Evolutionary conservation across 2,888 invertebrate species (phyloP).

Genomic region (Helleia helle): DNA sequence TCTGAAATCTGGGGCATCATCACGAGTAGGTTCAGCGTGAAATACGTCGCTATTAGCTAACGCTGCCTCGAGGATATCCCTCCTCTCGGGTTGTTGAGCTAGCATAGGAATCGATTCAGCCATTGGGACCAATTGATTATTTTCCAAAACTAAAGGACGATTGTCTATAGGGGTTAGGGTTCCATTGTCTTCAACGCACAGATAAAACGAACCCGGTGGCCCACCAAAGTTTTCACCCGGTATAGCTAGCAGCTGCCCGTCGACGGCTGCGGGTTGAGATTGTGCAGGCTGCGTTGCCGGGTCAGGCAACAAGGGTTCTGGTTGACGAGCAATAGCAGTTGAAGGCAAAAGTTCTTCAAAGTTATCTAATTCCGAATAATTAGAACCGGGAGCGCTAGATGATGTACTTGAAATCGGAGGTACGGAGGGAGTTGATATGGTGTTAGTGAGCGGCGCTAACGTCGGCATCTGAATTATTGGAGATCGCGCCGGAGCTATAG

Average conservation of each 20-base stretch:
- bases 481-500: conserved; percentile 37
- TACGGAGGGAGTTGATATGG: conserved; percentile 26
- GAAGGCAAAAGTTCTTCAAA: conserved; percentile 63
- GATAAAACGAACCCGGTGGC: conserved; percentile 81
- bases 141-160: conserved; percentile 73
- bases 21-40: conserved; percentile 65
- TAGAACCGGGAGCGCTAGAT: conserved; percentile 30
- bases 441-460: conserved; percentile 33
- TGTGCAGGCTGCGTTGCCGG: conserved; percentile 28
- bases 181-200: conserved; percentile 82
- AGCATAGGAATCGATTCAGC: conserved; percentile 39
- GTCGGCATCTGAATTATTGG: conserved; percentile 31
- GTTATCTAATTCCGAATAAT: conserved; percentile 50
- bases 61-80: conserved; percentile 84
- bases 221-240: conserved; percentile 83
- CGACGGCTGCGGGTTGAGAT: conserved; percentile 57
- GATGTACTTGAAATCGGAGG: conserved; percentile 33
- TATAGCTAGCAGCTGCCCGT: conserved; percentile 80
- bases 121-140: conserved; percentile 65
- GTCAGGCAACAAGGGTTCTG: conserved; percentile 30
- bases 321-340: conserved; percentile 54
- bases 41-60: conserved; percentile 84
- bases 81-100: conserved; percentile 58
- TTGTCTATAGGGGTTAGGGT: conserved; percentile 82
- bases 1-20: conserved; percentile 75